These are phyloP conservation scores for Drosophila albomicans DNA, from an alignment of 1,140 invertebrate genomes.

Conservation along the genomic window DNA sequence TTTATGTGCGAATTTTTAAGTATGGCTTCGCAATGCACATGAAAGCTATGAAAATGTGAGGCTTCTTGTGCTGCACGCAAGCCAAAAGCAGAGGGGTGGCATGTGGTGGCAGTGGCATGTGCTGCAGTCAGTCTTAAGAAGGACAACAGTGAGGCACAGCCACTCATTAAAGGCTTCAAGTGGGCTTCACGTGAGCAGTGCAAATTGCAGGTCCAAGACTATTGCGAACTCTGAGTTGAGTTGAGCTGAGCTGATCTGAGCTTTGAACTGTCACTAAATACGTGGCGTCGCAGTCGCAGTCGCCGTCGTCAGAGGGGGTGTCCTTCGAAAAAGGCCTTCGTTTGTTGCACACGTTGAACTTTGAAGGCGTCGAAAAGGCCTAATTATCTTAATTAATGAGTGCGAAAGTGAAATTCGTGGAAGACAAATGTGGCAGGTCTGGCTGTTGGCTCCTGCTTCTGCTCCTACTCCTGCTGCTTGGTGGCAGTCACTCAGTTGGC, in stretches of 20 bases:
- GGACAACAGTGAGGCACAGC: slow-evolving; percentile 24
- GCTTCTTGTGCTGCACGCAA: slow-evolving; percentile 7
- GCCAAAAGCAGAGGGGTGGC: slow-evolving; percentile 1
- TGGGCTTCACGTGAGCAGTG: slow-evolving; percentile 40
- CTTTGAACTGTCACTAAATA: slow-evolving; percentile 62
- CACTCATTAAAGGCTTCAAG: slow-evolving; percentile 66
- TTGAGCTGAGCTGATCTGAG: slow-evolving; percentile 19
- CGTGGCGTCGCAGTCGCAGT: slow-evolving; percentile 15
- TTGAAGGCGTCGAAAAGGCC: slow-evolving; percentile 81
- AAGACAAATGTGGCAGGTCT: slow-evolving; percentile 73
- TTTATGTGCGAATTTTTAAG: background rate
- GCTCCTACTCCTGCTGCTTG: slow-evolving; percentile 9
- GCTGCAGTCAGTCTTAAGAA: slow-evolving; percentile 48
- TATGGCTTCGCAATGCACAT: background rate
- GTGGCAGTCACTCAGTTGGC: slow-evolving; percentile 49
- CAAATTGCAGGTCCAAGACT: slow-evolving; percentile 57
- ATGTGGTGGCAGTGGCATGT: slow-evolving; percentile 33
- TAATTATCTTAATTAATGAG: slow-evolving; percentile 84
- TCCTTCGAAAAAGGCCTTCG: slow-evolving; percentile 33
- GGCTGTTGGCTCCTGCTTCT: slow-evolving; percentile 11
- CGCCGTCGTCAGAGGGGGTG: slow-evolving; percentile 24
- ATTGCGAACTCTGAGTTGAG: slow-evolving; percentile 7
- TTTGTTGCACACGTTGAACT: slow-evolving; percentile 69
- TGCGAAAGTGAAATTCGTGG: slow-evolving; percentile 79
- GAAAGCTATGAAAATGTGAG: background rate